Percentiles rank a stretch among this genome's conserved stretches.
Conservation (phyloP, 1,140 invertebrate species). For the Philaenus spumarius region DNA sequence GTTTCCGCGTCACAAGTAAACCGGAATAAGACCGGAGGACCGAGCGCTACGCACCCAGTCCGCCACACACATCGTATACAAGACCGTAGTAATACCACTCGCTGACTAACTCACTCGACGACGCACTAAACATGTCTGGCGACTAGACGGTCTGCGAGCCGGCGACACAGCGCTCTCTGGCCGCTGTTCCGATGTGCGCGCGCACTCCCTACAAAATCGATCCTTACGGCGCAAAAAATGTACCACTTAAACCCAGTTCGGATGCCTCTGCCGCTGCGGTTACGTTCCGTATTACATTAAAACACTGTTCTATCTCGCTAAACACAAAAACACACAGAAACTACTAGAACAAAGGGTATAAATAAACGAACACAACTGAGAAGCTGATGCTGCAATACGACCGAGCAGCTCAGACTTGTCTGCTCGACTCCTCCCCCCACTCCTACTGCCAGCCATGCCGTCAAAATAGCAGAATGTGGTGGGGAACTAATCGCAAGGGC, state of each 20-base stretch:
- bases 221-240: background rate
- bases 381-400: too few species aligned
- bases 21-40: background rate
- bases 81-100: background rate
- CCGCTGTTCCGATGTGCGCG: background rate
- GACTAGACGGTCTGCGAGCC: too few species aligned
- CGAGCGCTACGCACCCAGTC: slow-evolving; percentile 3
- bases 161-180: background rate
- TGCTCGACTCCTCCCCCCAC: background rate
- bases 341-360: slow-evolving; percentile 14
- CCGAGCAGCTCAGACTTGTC: too few species aligned
- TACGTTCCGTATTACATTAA: slow-evolving; percentile 1
- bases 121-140: slow-evolving; percentile 15
- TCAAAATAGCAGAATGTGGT: background rate
- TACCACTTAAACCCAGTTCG: background rate
- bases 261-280: too few species aligned
- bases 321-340: slow-evolving; percentile 19
- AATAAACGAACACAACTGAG: background rate
- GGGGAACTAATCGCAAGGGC: too few species aligned
- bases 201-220: background rate
- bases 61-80: slow-evolving; percentile 10
- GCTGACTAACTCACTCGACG: background rate
- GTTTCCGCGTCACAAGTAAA: too few species aligned
- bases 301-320: slow-evolving; percentile 18
- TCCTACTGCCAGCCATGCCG: background rate